Evolutionary conservation across 2,888 invertebrate species (phyloP), one percentile per base, ranked within the genome.

Genomic region (Coelopa pilipes): DNA sequence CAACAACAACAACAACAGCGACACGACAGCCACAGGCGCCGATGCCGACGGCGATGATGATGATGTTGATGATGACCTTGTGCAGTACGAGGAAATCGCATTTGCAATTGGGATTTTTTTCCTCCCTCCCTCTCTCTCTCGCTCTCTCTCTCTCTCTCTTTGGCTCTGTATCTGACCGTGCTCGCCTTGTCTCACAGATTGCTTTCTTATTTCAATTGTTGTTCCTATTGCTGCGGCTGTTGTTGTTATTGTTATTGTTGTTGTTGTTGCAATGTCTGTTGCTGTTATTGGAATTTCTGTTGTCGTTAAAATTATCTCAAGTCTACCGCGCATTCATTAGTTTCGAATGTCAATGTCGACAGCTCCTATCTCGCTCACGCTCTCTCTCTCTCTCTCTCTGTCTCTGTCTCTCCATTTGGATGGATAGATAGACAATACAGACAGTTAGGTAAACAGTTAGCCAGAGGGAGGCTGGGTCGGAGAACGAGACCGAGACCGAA

Each of bases 31-130:
- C n/a, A 65, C 49, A 19, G 45, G 70, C 34, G 60, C 69, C 34
- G 7, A 34, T 34, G 7, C 4, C 34, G 7, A 34, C 34, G 7
- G n/a, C n/a, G n/a, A n/a, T n/a, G 34, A 34, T 7, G 34, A 34
- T 74, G 76, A 65, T 70, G 75, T 72, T 73, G 76, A 74, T 75
- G 76, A 76, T 73, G 78, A 78, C 80, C 80, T 79, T 79, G 80
- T 78, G 76, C 69, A 76, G 77, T 78, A 78, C 78, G 78, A 80
- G 80, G 79, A 80, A 80, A 80, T 80, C 69, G 74, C 73, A 55
- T 73, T 75, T 66, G 73, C 59, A 55, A 55, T 17, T 66, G 67
- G 17, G 46, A 12, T 70, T 55, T 50, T 71, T 55, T 24, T 47
- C 21, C 13, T 74, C 55, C n/a, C 57, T 70, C 34, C 2, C 7